Evolutionary conservation across 2,888 invertebrate species (phyloP), one percentile per base, ranked within the genome.

Genomic region (Priocnemis perturbator): DNA sequence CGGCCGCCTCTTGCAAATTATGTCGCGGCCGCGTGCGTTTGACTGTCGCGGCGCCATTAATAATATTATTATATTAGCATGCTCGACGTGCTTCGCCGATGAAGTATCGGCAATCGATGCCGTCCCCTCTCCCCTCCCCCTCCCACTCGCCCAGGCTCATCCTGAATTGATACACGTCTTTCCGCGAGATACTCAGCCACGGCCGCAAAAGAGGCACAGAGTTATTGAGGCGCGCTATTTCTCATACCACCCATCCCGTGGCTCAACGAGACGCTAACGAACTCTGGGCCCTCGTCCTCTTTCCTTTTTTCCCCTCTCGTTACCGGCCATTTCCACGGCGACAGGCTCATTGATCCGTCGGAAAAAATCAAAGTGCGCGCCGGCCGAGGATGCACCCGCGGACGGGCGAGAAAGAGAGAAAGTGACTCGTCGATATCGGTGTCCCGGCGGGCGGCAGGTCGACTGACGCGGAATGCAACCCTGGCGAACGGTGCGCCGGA

Each of bases 301-400:
- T 58, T 57, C 47, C 37, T 44, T 57, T 52, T 15, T 58, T 57
- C 47, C 37, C 26, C 53, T 52, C 21, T 19, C 15, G 20, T 55
- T 48, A 7, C 17, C 23, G 23, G 37, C 45, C 17, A 14, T 58
- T 57, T 50, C 56, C 66, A 57, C 23, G 64, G 56, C 65, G 63
- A 48, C 73, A 59, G 69, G 67, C 66, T 69, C 67, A 78, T 77
- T 71, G 77, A 75, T 75, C 73, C 67, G 58, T 60, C 55, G 37
- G 56, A 37, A 61, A 61, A 57, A 60, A 64, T 73, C 73, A 74
- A 76, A 71, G 70, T 58, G 57, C 48, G 53, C 71, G 63, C n/a
- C n/a, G 58, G 50, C 37, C 37, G 14, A 37, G 37, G 37, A 37
- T 37, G 37, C 37, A 11, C 14, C 14, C 37, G 37, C 37, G 26